A percentile compares a stretch with the other conserved stretches of the same genome.
Evolutionary conservation across 2,113 vertebrate genomes (phyloP).

Genomic region (Hippopotamus amphibius): DNA sequence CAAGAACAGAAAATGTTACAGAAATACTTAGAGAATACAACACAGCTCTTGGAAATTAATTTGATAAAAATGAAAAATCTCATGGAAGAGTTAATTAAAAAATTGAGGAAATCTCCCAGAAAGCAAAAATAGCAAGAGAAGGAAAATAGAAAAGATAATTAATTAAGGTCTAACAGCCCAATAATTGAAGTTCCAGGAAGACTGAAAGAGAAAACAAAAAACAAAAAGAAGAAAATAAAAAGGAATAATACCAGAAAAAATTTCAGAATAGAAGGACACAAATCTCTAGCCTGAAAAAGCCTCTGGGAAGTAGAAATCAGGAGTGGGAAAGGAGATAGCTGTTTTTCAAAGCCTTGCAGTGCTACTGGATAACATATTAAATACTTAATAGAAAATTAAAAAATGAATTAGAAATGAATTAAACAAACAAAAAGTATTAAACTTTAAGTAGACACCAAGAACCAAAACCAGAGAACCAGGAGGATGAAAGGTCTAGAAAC

Average conservation of each 20-base stretch:
- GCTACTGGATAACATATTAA: not conserved
- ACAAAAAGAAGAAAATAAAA: not conserved
- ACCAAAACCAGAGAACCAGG: not conserved
- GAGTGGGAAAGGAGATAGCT: not conserved
- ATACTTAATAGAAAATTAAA: slow-evolving; percentile 36
- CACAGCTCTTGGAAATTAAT: not conserved
- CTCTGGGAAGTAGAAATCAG: not conserved
- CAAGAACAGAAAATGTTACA: not conserved
- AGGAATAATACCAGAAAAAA: not conserved
- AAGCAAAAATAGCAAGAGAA: not conserved
- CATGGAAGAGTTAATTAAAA: slow-evolving; percentile 32
- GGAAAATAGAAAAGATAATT: not conserved
- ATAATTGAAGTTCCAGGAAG: not conserved
- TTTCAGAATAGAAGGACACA: not conserved
- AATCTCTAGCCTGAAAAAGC: not conserved
- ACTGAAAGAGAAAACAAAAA: slow-evolving; percentile 13
- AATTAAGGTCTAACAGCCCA: not conserved
- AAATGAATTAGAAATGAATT: slow-evolving; percentile 15
- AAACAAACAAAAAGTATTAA: not conserved
- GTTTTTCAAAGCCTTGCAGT: not conserved
- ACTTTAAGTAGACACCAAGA: not conserved
- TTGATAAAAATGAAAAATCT: slow-evolving; percentile 26
- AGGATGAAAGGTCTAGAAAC: slow-evolving; percentile 35
- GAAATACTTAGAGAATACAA: slow-evolving; percentile 27
- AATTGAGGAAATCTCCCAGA: not conserved